Evolutionary conservation across 2,888 invertebrate species (phyloP), one percentile per base, ranked within the genome.

Genomic region (Drosophila trichaetosa): DNA sequence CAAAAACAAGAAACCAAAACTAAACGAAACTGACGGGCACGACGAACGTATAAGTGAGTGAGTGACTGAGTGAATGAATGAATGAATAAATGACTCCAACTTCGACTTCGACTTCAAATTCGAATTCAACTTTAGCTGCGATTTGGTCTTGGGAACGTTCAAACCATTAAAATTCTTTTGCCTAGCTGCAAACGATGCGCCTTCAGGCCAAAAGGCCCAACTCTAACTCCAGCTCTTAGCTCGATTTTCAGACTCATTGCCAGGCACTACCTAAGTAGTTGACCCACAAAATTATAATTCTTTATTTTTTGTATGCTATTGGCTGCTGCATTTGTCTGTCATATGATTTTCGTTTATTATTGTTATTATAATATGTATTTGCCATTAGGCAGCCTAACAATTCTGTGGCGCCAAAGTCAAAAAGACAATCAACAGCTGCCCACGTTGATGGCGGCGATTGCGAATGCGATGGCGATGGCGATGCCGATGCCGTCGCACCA

Each of bases 381-480:
- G 83, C 83, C 76, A 82, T 83, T 83, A 82, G 65, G 77, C 78
- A 69, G 51, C 60, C 57, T n/a, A 65, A 74, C 64, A 64, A 80
- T 78, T 78, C 80, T 76, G 52, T 89, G 87, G 87, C 87, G 87
- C 87, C 87, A 87, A 90, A 90, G 83, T 90, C 87, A 90, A 88
- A 90, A 79, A 89, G 82, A 89, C 85, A 85, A 85, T 85, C 90
- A 85, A 73, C 90, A 87, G 87, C 85, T 87, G 90, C 90, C 88
- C 88, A 88, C 86, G 73, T 85, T 63, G 74, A 84, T 80, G 84
- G 72, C 83, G 62, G 70, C 65, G 80, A 78, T 69, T 73, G 71
- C 80, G 56, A 76, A 64, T 79, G 61, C 73, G 64, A 53, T 48
- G 69, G 48, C 48, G 27, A 49, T 67, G 46, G 4, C 46, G 46